phyloP scores from a whole-genome alignment of 2,797 vertebrate genomes.

The Bufotes viridis region DNA sequence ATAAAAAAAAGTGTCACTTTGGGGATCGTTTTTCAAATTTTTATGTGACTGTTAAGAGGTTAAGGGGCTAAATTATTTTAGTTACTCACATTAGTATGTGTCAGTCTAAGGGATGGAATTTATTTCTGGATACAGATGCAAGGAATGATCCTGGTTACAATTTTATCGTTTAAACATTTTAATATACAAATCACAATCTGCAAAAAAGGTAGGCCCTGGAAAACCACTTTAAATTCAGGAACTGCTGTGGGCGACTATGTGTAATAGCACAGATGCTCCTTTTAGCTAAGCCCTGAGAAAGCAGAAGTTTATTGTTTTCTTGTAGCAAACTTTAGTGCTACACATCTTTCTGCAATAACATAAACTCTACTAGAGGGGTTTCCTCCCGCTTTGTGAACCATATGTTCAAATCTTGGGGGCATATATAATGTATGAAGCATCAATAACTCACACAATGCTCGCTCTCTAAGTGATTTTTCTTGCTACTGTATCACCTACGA shows the following conservation, averaged over 20 bases:
- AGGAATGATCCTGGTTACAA: too few species aligned
- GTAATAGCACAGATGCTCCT: not conserved
- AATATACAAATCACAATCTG: not conserved
- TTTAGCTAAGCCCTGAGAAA: not conserved
- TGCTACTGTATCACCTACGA: not conserved
- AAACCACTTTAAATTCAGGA: not conserved
- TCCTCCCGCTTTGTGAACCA: slow-evolving; percentile 3
- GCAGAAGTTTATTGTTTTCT: not conserved
- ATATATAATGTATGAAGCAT: not conserved
- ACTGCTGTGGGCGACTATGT: not conserved
- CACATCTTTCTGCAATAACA: not conserved
- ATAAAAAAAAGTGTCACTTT: too few species aligned
- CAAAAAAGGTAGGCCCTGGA: not conserved
- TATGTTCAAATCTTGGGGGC: slow-evolving; percentile 18
- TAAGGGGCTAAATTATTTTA: too few species aligned
- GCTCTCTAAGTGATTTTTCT: not conserved
- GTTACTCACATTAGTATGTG: too few species aligned
- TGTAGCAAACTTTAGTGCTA: not conserved
- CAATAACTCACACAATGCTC: not conserved
- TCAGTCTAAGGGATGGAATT: too few species aligned
- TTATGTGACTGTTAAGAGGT: too few species aligned
- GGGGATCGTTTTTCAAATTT: too few species aligned
- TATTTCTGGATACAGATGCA: too few species aligned
- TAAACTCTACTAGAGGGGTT: not conserved
- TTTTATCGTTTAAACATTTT: too few species aligned